Base-by-base conservation (phyloP, 2,888 invertebrate species). In the Perithous albicinctus region DNA sequence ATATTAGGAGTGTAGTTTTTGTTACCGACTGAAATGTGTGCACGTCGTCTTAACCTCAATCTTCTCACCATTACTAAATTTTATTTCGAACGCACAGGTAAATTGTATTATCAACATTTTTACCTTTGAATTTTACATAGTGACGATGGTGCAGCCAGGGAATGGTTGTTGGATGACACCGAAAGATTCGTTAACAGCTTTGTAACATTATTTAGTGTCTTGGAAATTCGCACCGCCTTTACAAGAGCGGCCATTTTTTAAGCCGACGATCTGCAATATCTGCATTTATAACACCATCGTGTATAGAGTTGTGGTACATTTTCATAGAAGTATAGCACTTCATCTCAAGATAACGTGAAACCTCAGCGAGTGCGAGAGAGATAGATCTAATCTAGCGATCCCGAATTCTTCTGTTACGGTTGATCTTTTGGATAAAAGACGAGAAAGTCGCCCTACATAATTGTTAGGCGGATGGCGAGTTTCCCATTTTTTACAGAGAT, bases 131-230 rank as follows among this genome's bases (percentile, higher is more conserved):
- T 32, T 26, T 29, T 20, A 4, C 76, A 69, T 66, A 77, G 23
- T 26, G 77, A 5, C 32, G 82, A 32, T 18, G 81, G 26, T 15
- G n/a, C 23, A 29, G 59, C 23, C 29, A 43, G 75, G 2, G 7
- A 12, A n/a, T 54, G 32, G 54, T 63, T 64, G 15, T 81, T 84
- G 43, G 84, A 38, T 8, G 88, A 86, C 26, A 90, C 38, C 4
- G 88, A 87, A 12, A 90, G 80, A 82, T 89, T 90, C 32, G 86
- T 84, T 7, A 91, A 83, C 20, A 89, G 67, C 63, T 89, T 91
- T 23, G 87, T 83, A 0, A 91, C 76, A 83, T 85, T 90, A 78
- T 87, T 89, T 76, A 90, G 59, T 35, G 77, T 77, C 64, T 67
- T 88, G 1, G 86, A 84, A 83, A 86, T 59, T 8, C 85, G 88